Base-by-base conservation (phyloP, 2,888 invertebrate species). In the Selenia dentaria region DNA sequence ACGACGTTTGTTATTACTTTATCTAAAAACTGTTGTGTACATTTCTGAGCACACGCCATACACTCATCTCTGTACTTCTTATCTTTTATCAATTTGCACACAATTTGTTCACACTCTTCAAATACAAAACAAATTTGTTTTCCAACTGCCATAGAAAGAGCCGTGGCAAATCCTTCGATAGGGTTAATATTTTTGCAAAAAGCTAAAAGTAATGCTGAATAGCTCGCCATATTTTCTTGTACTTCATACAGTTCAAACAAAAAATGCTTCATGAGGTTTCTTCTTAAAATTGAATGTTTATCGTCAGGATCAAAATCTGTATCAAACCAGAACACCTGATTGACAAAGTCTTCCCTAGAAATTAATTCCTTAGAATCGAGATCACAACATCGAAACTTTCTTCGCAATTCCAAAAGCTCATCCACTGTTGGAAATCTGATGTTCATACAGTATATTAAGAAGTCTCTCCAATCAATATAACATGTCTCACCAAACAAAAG, bases 401-500 rank as follows among this genome's bases (percentile, higher is more conserved):
- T 77, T 14, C 93, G 89, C 6, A 89, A 54, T 9, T 80, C 65
- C 27, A 94, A 64, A 41, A 94, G 67, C 54, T 94, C 92, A 1
- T 85, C 81, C 20, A 89, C 72, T 0, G 76, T 88, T 0, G 94
- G 94, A 67, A 83, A 92, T 28, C 81, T 75, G 6, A 94, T 64
- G 57, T 92, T 86, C 20, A 94, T 67, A 63, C 92, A 92, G 62
- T 91, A 92, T 53, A 94, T 81, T 6, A 94, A 76, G 61, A 94
- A 94, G 69, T 94, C 94, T 61, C 92, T 91, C 94, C 94, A 94
- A 60, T 94, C 92, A 6, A 94, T 63, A 51, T 91, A 92, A 6
- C 88, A 89, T 0, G 85, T 83, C 29, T 91, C 84, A 0, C 93
- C 93, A 65, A 92, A 94, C 9, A 94, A 49, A 22, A 70, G 57